Evolutionary conservation across 2,888 invertebrate genomes (phyloP), one percentile per base, ranked within the genome.

Genomic region (Hyppa rectilinea): DNA sequence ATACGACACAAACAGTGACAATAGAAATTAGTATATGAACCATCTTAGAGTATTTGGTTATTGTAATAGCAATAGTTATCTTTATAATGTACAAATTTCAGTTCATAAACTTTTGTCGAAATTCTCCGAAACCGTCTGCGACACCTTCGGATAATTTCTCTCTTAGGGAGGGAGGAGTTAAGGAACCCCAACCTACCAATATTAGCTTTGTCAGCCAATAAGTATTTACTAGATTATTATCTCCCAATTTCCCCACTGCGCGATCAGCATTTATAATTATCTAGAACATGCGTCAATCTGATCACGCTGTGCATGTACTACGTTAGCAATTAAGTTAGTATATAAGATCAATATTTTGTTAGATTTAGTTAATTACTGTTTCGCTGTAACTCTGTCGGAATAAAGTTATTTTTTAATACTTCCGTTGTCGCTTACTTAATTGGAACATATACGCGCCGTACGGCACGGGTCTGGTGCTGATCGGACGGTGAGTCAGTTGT

Each of bases 131-230:
- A 26, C 14, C 26, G 14, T 26, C 26, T 26, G 26, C 26, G 26
- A 49, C 12, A 26, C 14, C 49, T 49, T 49, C 26, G 49, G 49
- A 49, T 49, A 49, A 49, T 49, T 49, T 29, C 49, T 49, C 49
- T 49, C 26, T 26, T 23, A 9, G 49, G 26, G 26, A 26, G 26
- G 10, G 36, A 36, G 36, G 36, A 36, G 43, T 43, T 17, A 29
- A 29, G 17, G 43, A 43, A 29, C 14, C 29, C 50, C 43, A 43
- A 20, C 20, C 43, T 43, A 43, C 50, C 50, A 29, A 17, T 50
- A 50, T 50, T 50, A 50, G 50, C 50, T 50, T 50, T 17, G 6
- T 50, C 50, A 50, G 50, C 50, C 9, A 50, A 50, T 50, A 50
- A 43, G 43, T 43, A 43, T 43, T 43, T 43, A 43, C 43, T 43